Evolutionary conservation across 2,888 invertebrate genomes (phyloP).

Genomic region (Steinernema hermaphroditum): DNA sequence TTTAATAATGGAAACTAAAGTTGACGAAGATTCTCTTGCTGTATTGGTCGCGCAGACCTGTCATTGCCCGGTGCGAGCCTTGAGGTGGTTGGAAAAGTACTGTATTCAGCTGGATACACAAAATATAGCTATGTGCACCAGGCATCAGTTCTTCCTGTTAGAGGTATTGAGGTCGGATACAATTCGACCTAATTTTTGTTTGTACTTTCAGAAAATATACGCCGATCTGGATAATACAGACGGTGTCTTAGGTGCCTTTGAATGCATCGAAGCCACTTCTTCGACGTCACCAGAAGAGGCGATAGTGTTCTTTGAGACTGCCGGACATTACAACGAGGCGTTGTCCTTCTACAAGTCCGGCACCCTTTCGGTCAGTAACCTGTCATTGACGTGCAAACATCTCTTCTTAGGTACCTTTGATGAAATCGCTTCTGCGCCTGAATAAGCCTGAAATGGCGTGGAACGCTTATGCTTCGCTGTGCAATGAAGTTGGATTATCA

Average conservation of each 20-base stretch:
- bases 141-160: slow-evolving; percentile 23
- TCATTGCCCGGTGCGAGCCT: slow-evolving; percentile 28
- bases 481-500: too few species aligned
- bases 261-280: slow-evolving; percentile 66
- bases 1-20: background rate
- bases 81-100: slow-evolving; percentile 35
- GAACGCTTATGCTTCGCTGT: background rate
- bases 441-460: slow-evolving; percentile 15
- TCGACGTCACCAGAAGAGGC: slow-evolving; percentile 81
- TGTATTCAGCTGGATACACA: background rate
- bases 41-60: slow-evolving; percentile 32
- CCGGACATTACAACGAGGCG: slow-evolving; percentile 39
- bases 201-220: slow-evolving; percentile 76
- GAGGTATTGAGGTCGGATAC: slow-evolving; percentile 15
- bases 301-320: slow-evolving; percentile 73
- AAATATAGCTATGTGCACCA: background rate
- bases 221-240: slow-evolving; percentile 86
- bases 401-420: slow-evolving; percentile 1
- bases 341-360: slow-evolving; percentile 36
- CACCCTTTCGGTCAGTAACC: background rate
- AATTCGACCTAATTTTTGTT: background rate
- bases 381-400: background rate
- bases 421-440: background rate
- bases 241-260: slow-evolving; percentile 79
- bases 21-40: background rate